Evolutionary conservation across 2,888 invertebrate genomes (phyloP), one percentile per base, ranked within the genome.

Genomic region (Leptothorax acervorum): DNA sequence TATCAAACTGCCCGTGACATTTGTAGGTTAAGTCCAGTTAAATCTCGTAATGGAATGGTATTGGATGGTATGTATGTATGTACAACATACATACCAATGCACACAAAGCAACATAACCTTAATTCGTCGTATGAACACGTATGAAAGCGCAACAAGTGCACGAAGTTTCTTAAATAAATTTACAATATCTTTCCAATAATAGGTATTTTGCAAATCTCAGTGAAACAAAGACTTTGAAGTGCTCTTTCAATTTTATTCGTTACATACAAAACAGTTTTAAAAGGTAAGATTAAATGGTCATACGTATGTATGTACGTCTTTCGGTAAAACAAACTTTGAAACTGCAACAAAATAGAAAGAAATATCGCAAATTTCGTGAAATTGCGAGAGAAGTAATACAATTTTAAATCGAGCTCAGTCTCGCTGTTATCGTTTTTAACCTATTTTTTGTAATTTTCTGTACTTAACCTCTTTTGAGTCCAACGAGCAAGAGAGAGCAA

Each of bases 61-160:
- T 23, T 23, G 23, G 0, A 23, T 23, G 23, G 23, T 23, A 23
- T 23, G 23, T 23, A 23, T 23, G 23, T 23, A 23, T 0, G n/a
- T n/a, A n/a, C n/a, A n/a, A 23, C 23, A 23, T 23, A 23, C 23
- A 23, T 23, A 23, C 23, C 23, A 23, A 23, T 23, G 35, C 35
- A 35, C 48, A 51, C n/a, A 8, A 35, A 78, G 66, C 35, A 83
- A 83, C 63, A 86, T 90, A 89, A 89, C 89, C 90, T 86, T 42
- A 51, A 8, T 0, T 65, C 23, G 6, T 65, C 18, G 18, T 35
- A 31, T 4, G 23, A 63, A 68, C 70, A 63, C 60, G 88, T 35
- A 31, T 4, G 23, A 63, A 68, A 73, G 66, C 60, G 88, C 90
- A 89, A 90, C 86, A 88, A 88, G 88, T 89, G 68, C 62, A 73